A percentile compares a stretch with the other conserved stretches of the same genome.
These are phyloP conservation scores for Ranitomeya imitator DNA, from an alignment of 2,113 vertebrate species.

Conservation along the genomic window DNA sequence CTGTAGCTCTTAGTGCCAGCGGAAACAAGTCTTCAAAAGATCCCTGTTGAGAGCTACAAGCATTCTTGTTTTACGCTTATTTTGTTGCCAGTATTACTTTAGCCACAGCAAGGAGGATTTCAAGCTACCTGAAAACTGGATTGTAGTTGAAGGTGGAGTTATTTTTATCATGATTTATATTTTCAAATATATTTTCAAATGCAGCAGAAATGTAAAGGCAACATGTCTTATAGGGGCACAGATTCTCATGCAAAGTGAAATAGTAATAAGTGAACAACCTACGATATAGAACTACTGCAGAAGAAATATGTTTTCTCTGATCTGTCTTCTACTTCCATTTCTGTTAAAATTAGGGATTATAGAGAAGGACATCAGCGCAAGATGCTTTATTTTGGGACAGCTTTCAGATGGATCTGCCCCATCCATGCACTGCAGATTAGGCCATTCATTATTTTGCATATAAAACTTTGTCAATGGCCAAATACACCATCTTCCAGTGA, in stretches of 20 bases:
- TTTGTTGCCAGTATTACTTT: neutral
- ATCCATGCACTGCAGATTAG: no score
- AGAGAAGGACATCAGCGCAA: no score
- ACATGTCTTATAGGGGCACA: neutral
- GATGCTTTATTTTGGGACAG: no score
- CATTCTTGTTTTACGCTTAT: conserved; percentile 2
- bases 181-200: neutral
- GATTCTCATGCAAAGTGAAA: neutral
- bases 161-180: neutral
- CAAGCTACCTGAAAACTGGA: neutral
- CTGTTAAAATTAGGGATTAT: neutral
- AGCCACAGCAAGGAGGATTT: conserved; percentile 14
- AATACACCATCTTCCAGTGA: no score
- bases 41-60: conserved; percentile 10
- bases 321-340: neutral
- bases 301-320: neutral
- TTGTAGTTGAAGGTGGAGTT: neutral
- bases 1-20: neutral
- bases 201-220: neutral
- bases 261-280: neutral
- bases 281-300: neutral
- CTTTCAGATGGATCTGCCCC: no score
- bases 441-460: no score
- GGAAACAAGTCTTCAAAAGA: conserved; percentile 17
- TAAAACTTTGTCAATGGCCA: no score